phyloP scores from a whole-genome alignment of 2,113 vertebrate genomes.

The Porphyrio hochstetteri region DNA sequence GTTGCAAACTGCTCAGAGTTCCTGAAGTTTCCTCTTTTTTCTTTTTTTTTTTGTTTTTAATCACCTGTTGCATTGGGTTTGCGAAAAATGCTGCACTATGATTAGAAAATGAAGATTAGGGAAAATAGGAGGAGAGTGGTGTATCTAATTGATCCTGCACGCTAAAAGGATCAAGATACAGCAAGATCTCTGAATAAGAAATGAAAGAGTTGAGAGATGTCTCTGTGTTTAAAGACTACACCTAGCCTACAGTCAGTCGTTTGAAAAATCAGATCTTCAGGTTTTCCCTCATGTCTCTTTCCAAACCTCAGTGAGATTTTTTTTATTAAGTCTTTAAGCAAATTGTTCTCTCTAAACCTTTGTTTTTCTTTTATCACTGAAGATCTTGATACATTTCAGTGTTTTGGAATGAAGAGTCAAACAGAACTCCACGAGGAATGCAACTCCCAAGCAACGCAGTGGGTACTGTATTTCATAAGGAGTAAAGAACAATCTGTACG shows the following conservation, averaged over 20 bases:
- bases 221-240: neutral
- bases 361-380: neutral
- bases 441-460: neutral
- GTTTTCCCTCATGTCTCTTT: neutral
- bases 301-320: neutral
- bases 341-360: neutral
- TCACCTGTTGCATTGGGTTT: neutral
- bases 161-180: neutral
- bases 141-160: neutral
- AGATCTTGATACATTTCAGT: neutral
- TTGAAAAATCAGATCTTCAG: neutral
- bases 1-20: neutral
- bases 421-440: neutral
- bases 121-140: neutral
- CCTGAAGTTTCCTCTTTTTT: neutral
- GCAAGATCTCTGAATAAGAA: neutral
- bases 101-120: constrained; percentile 10
- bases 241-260: neutral
- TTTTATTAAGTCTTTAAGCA: neutral
- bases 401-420: neutral
- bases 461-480: neutral
- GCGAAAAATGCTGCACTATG: neutral
- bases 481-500: neutral
- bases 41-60: no score
- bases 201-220: neutral